These are phyloP conservation scores for Crotalus horridus DNA, from an alignment of 2,113 vertebrate species.

Conservation along the genomic window DNA sequence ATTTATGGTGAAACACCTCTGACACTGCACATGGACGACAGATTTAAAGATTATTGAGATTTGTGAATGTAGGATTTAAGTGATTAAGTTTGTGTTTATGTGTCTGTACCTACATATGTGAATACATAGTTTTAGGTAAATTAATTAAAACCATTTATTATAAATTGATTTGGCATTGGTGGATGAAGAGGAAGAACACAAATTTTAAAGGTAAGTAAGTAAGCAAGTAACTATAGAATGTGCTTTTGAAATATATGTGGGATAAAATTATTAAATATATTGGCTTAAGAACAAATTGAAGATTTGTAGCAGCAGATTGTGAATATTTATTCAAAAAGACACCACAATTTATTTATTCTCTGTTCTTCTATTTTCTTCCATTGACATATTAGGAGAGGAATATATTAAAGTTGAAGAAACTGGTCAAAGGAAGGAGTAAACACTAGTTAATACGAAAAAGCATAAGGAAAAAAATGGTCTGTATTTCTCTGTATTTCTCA, in stretches of 20 bases:
- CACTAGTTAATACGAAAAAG: not conserved
- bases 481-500: not conserved
- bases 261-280: not conserved
- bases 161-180: not conserved
- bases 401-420: not conserved
- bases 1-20: not conserved
- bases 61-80: not conserved
- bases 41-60: not conserved
- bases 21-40: not conserved
- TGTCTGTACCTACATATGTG: not conserved
- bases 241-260: not conserved
- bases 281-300: not conserved
- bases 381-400: not conserved
- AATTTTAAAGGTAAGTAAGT: not conserved
- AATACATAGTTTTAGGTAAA: not conserved
- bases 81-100: not conserved
- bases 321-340: not conserved
- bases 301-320: not conserved
- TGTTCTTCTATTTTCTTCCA: not conserved
- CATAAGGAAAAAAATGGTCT: not conserved
- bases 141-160: not conserved
- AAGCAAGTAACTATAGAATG: not conserved
- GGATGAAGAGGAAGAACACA: not conserved
- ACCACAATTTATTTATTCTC: not conserved
- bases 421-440: not conserved